These are phyloP conservation scores for Alaudala cheleensis DNA, from an alignment of 2,113 vertebrate species.

Conservation along the genomic window DNA sequence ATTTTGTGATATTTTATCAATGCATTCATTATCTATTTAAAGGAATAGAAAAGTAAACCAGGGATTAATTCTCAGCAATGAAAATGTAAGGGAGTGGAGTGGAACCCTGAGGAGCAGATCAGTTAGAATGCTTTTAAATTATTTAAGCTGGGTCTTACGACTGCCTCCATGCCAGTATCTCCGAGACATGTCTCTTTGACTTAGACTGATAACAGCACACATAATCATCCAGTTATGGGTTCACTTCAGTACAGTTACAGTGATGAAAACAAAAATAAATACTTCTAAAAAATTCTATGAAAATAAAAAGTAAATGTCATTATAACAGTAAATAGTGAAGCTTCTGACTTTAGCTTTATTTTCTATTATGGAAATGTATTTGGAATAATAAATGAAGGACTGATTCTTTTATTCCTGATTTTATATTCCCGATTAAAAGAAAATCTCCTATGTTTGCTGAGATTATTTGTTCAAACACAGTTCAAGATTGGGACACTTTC, in stretches of 20 bases:
- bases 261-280: background rate
- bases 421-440: background rate
- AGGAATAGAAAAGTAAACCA: background rate
- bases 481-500: background rate
- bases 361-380: background rate
- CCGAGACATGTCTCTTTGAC: background rate
- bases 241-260: background rate
- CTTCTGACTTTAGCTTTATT: background rate
- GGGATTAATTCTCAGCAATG: background rate
- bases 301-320: background rate
- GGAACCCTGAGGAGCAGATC: background rate
- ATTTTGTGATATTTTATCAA: background rate
- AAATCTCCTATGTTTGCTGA: background rate
- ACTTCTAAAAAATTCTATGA: background rate
- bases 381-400: background rate
- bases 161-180: background rate
- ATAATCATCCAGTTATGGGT: background rate
- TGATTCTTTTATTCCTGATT: background rate
- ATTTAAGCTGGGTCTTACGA: background rate
- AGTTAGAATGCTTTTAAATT: background rate
- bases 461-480: background rate
- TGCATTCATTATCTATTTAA: background rate
- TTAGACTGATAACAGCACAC: background rate
- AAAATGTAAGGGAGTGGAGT: background rate
- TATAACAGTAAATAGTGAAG: background rate